phyloP scores from a whole-genome alignment of 2,888 invertebrate genomes.

The Chymomyza caudatula region DNA sequence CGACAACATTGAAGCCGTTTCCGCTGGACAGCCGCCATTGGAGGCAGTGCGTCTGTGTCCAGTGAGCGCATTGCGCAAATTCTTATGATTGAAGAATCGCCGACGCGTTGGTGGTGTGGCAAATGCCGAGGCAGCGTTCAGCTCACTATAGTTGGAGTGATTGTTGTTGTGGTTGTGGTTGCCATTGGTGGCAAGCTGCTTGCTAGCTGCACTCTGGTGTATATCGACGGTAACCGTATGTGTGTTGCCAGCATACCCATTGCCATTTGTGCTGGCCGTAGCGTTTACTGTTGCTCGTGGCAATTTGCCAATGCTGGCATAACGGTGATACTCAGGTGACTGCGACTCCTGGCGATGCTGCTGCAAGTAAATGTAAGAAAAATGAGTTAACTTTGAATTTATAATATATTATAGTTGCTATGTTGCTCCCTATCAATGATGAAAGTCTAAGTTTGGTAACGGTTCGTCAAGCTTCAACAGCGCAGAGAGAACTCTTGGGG shows the following conservation, averaged over 20 bases:
- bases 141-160: conserved; percentile 59
- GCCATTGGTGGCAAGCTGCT: conserved; percentile 38
- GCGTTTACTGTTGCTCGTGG: conserved; percentile 61
- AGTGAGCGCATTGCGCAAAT: conserved; percentile 87
- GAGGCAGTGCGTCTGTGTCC: conserved; percentile 76
- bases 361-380: conserved; percentile 50
- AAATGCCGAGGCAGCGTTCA: conserved; percentile 83
- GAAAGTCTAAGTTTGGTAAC: conserved; percentile 61
- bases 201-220: conserved; percentile 43
- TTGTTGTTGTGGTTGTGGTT: conserved; percentile 60
- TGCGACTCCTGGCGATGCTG: conserved; percentile 77
- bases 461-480: conserved; percentile 27
- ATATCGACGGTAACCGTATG: conserved; percentile 60
- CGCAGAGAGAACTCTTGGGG: conserved; percentile 32
- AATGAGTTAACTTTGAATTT: conserved; percentile 20
- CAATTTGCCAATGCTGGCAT: conserved; percentile 75
- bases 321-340: conserved; percentile 77
- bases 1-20: conserved; percentile 74
- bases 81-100: conserved; percentile 89
- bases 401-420: conserved; percentile 1
- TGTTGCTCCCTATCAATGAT: conserved; percentile 66
- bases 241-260: conserved; percentile 47
- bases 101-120: conserved; percentile 88
- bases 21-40: conserved; percentile 78
- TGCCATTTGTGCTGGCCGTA: conserved; percentile 32